Base-by-base conservation (phyloP, 2,888 invertebrate genomes). In the Oligia fasciuncula region DNA sequence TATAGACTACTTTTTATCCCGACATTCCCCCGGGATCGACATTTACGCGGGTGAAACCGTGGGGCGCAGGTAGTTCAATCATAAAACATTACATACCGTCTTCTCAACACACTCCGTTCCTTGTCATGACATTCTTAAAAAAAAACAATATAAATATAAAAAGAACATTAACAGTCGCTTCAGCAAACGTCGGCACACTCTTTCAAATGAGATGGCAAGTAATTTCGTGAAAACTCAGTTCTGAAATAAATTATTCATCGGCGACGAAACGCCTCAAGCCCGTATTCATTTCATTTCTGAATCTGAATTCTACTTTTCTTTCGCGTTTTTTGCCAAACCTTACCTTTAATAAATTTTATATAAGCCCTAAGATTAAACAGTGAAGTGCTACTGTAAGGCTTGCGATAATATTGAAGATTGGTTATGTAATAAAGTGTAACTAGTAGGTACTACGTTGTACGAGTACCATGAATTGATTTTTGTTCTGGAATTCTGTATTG, bases 231-330 rank as follows among this genome's bases (percentile, higher is more conserved):
- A 95, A 95, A 96, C 94, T 94, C 94, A 95, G 94, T 95, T 95
- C 95, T 93, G 95, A 96, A 94, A 97, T 97, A 97, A 96, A 96
- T 97, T 96, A 97, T 96, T 97, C 96, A 97, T 96, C 92, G 95
- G 94, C 95, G 96, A 96, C 96, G 96, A 96, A 96, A 95, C 94
- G 96, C 96, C 95, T 93, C 93, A 94, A 95, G 96, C 93, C 93
- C 95, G 96, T 96, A 96, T 96, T 97, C 96, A 96, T 96, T 97
- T 96, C 96, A 96, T 96, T 97, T 96, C 96, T 93, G 95, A 96
- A 96, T 96, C 96, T 94, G 94, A 96, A 96, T 95, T 93, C 92
- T 93, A 95, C 95, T 95, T 96, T 95, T 94, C 93, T 92, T 92
- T 93, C 92, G 92, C 92, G 93, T 94, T 95, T 95, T 94, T 95